These are phyloP conservation scores for Sipha flava DNA, from an alignment of 1,140 invertebrate genomes.

Conservation along the genomic window DNA sequence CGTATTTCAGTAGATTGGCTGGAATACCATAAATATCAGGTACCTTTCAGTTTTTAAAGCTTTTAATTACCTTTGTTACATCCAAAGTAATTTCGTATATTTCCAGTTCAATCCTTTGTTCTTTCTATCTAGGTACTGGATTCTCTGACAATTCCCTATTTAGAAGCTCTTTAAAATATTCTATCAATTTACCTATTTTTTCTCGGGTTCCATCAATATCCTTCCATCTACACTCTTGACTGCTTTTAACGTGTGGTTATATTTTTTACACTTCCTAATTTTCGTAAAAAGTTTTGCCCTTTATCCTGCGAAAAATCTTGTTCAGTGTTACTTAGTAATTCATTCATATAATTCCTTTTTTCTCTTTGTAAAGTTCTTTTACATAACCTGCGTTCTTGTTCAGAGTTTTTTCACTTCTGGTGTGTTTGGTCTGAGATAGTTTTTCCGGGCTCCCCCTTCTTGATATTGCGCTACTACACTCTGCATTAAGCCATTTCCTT, in stretches of 20 bases:
- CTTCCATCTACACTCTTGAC: neutral
- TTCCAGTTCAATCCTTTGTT: neutral
- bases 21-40: neutral
- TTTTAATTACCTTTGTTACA: neutral
- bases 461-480: neutral
- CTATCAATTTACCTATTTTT: neutral
- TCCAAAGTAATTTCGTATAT: neutral
- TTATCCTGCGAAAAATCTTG: neutral
- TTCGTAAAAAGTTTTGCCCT: neutral
- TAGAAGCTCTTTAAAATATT: too few species aligned
- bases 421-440: neutral
- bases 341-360: too few species aligned
- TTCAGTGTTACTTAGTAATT: neutral
- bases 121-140: too few species aligned
- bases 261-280: slow-evolving; percentile 4
- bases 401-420: neutral
- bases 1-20: neutral
- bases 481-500: neutral
- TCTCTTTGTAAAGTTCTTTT: neutral
- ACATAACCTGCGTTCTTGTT: neutral
- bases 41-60: neutral
- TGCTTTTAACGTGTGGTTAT: neutral
- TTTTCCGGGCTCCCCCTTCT: neutral
- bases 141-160: too few species aligned
- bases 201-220: neutral